Evolutionary conservation across 1,140 invertebrate species (phyloP).

Genomic region (Cryptotermes secundus): DNA sequence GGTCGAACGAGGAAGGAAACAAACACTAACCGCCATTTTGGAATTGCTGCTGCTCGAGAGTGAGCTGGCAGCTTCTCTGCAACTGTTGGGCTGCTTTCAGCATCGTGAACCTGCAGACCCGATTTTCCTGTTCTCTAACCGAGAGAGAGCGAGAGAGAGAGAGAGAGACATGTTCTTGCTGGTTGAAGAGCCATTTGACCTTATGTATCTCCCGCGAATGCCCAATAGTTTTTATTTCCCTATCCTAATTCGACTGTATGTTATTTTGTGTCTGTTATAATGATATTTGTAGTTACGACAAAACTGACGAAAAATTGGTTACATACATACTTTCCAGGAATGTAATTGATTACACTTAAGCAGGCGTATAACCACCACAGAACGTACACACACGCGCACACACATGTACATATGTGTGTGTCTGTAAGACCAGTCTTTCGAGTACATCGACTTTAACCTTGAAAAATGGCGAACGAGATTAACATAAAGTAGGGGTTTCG

Average conservation of each 20-base stretch:
- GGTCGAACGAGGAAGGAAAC: slow-evolving; percentile 14
- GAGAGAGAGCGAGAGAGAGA: background rate
- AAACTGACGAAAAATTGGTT: background rate
- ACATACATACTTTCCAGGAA: no score
- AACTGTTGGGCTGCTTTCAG: background rate
- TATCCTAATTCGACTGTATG: background rate
- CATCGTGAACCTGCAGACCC: background rate
- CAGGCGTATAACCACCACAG: no score
- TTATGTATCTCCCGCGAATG: background rate
- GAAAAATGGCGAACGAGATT: background rate
- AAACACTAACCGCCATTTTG: background rate
- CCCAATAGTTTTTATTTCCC: background rate
- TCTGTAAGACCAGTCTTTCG: background rate
- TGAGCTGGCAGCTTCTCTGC: background rate
- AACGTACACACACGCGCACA: background rate
- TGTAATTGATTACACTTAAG: no score
- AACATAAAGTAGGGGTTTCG: background rate
- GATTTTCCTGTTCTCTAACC: background rate
- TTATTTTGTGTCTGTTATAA: background rate
- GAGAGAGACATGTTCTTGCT: background rate
- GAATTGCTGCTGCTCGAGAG: background rate
- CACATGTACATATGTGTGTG: background rate
- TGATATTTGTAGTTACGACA: background rate
- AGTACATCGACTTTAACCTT: background rate
- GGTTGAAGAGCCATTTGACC: background rate